These are phyloP conservation scores for Furcifer pardalis DNA, from an alignment of 2,797 vertebrate genomes.

Conservation along the genomic window DNA sequence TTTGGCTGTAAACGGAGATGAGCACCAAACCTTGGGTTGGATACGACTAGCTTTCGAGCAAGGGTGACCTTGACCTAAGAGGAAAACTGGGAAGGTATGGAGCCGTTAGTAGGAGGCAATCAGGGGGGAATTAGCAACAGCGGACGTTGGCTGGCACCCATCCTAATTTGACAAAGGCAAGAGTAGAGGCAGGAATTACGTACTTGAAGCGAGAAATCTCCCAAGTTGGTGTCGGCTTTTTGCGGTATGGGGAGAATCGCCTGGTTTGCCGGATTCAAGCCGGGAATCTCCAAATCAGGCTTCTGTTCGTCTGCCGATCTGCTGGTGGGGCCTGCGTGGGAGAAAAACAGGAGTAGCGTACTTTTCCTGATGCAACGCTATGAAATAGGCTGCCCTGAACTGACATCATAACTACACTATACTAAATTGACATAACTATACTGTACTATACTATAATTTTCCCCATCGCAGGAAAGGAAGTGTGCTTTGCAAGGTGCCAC, in stretches of 20 bases:
- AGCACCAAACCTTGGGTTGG: background rate
- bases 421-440: too few species aligned
- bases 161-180: too few species aligned
- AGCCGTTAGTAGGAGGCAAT: background rate
- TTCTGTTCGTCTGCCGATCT: slow-evolving; percentile 60
- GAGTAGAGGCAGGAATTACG: slow-evolving; percentile 50
- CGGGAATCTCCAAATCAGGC: slow-evolving; percentile 58
- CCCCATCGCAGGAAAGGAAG: too few species aligned
- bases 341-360: slow-evolving; percentile 7
- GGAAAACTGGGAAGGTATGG: background rate
- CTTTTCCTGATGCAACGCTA: background rate
- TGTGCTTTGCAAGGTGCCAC: too few species aligned
- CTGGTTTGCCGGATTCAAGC: slow-evolving; percentile 72
- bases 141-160: background rate
- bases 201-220: slow-evolving; percentile 75
- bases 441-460: too few species aligned
- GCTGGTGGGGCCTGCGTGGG: slow-evolving; percentile 65
- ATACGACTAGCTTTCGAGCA: background rate
- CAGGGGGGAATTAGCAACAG: background rate
- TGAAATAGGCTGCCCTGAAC: background rate
- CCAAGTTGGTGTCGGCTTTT: slow-evolving; percentile 59
- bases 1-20: too few species aligned
- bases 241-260: slow-evolving; percentile 77
- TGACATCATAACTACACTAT: too few species aligned
- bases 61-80: background rate